Base-by-base conservation (phyloP, 2,888 invertebrate genomes). In the Alcis repandata region DNA sequence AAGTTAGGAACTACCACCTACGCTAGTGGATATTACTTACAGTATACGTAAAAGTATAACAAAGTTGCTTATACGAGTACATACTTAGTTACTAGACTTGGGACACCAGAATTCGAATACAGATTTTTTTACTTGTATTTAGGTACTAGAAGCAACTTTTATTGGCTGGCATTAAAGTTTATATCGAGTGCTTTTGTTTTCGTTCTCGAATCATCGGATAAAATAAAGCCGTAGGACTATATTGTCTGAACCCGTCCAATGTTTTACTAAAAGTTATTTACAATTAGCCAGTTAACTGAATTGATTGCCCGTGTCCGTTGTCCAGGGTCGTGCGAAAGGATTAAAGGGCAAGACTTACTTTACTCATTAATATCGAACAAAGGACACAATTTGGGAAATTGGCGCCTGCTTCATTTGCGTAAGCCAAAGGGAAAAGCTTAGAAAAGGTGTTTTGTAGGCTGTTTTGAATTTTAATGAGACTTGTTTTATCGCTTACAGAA, bases 201-300 rank as follows among this genome's bases (percentile, higher is more conserved):
- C 7, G 17, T 11, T 1, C 3, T 11, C 6, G 27, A 4, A 27
- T 27, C 1, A 11, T 11, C 6, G 27, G 2, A 27, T 27, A 27
- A 27, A 27, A 27, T 27, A 27, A 56, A 6, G 13, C 7, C 2
- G 3, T 10, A n/a, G 9, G 1, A 9, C 8, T 2, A 9, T 45
- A 33, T 79, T 75, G 84, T 63, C 74, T 83, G 63, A 76, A 49
- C 46, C 72, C 70, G 60, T 85, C 84, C 79, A 75, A 70, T 76
- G 78, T 83, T 86, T 85, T 82, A 81, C 80, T 83, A 86, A 71
- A 79, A 80, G 79, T 56, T 58, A 74, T 78, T 82, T 73, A 75
- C 89, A 92, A 92, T 92, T 92, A 92, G 83, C 85, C 76, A 85
- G 86, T 92, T 92, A 88, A 75, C 83, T 85, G 79, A 92, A 92